phyloP scores from a whole-genome alignment of 2,797 vertebrate species.

The Hypotaenidia okinawae region DNA sequence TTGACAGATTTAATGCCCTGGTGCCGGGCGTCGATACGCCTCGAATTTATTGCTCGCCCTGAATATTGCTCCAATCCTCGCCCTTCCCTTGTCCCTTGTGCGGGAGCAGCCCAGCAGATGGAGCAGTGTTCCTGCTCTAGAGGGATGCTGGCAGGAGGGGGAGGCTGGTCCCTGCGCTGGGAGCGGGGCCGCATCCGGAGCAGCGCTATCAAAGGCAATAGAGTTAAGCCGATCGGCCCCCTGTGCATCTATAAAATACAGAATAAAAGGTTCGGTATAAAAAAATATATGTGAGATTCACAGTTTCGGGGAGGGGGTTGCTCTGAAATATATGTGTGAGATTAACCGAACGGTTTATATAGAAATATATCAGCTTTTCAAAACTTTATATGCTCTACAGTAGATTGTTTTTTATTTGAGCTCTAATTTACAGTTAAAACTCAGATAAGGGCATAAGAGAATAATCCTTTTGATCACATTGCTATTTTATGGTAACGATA shows the following conservation, averaged over 20 bases:
- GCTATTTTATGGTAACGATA: slow-evolving; percentile 55
- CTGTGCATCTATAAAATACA: neutral
- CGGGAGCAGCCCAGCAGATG: slow-evolving; percentile 72
- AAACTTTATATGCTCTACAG: neutral
- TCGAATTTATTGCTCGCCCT: fast-evolving
- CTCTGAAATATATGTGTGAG: neutral
- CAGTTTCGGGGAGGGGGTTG: neutral
- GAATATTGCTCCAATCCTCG: neutral
- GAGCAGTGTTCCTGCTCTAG: slow-evolving; percentile 53
- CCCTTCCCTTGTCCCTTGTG: neutral
- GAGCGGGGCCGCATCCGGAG: neutral
- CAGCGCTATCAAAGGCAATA: neutral
- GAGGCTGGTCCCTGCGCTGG: fast-evolving
- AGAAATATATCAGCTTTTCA: slow-evolving; percentile 19
- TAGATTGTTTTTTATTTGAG: slow-evolving; percentile 22
- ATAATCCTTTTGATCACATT: slow-evolving; percentile 33
- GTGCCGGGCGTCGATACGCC: fast-evolving
- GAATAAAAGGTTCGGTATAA: neutral
- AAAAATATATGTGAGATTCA: neutral
- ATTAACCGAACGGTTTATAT: neutral
- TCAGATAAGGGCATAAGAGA: neutral
- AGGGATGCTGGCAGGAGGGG: neutral
- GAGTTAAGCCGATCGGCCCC: neutral
- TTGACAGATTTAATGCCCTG: neutral
- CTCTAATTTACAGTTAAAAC: slow-evolving; percentile 33